Evolutionary conservation across 2,888 invertebrate species (phyloP), one percentile per base, ranked within the genome.

Genomic region (Gonocerus acuteangulatus): DNA sequence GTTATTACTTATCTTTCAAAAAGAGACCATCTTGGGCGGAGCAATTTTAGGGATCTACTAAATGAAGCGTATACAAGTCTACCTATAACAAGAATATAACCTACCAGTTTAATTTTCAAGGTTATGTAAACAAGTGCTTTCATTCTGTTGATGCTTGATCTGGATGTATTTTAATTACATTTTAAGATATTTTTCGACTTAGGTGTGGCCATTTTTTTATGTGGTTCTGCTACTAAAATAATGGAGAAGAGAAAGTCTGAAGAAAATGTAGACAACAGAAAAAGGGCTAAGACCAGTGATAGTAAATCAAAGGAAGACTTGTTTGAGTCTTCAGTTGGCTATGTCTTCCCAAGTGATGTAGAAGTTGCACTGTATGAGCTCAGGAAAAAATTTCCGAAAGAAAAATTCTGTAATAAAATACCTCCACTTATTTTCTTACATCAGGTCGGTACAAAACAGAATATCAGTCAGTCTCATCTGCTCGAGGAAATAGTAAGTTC

Each of bases 171-270:
- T 4, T 27, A 4, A 27, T 27, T 27, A 27, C 4, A 27, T 9
- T 27, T n/a, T n/a, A n/a, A 27, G 27, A 27, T 27, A 4, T 27
- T 6, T 6, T 27, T 6, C 27, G 4, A 6, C 27, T 6, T 4
- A 6, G 4, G 9, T 27, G 9, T 27, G 4, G 27, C 9, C 4
- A 6, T 27, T 27, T 27, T 27, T 27, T 27, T 27, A 27, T 27
- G 27, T 27, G 4, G 9, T 6, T 27, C 27, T 27, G 27, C 9
- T 27, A 6, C 9, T 27, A 9, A 27, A 4, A 27, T 9, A 27
- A 39, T 39, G 39, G 39, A 39, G n/a, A 39, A 39, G 39, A 39
- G 39, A n/a, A 39, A 39, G 15, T 39, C 39, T n/a, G 39, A 39
- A n/a, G 39, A 39, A n/a, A 15, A 39, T n/a, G 3, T n/a, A 9